Base-by-base conservation (phyloP, 2,888 invertebrate species). In the Euplexia lucipara region DNA sequence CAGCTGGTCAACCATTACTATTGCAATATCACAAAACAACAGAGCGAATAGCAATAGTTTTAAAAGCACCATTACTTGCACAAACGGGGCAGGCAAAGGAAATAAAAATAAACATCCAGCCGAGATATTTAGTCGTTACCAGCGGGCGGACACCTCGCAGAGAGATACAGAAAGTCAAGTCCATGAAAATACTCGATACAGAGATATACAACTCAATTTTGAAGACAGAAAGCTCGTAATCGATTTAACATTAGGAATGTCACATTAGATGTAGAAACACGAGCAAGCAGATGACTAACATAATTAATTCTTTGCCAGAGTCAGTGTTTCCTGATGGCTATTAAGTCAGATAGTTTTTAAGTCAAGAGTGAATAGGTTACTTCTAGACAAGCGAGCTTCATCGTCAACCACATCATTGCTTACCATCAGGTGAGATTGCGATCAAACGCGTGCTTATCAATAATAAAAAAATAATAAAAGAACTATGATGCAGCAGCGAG, bases 61-160 rank as follows among this genome's bases (percentile, higher is more conserved):
- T 74, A 77, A 74, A 77, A 74, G 74, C 78, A 42, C 78, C 74
- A 72, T 74, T 74, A 77, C 78, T 74, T 72, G 72, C 78, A 72
- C 74, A 77, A 74, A 74, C 73, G 78, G 73, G 51, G 47, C 59
- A 53, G 60, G 65, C 74, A 72, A 77, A 75, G 76, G 56, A 77
- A 74, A 74, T 74, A 77, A 74, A 74, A 74, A 74, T 74, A 74
- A 74, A 74, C 78, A 77, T 60, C 72, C 66, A 53, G 44, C 45
- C 45, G 65, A 74, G 73, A 74, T 74, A 77, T 74, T 71, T 77
- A 74, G 73, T 64, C 72, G 78, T 60, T 64, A 54, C 64, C 72
- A 77, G 45, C 73, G 35, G 18, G 22, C 10, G 8, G 14, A n/a
- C 41, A 51, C 41, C 0, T 8, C 16, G 8, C 3, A 48, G 20